These are phyloP conservation scores for Chaetodon trifasciatus DNA, from an alignment of 2,797 vertebrate genomes.

Conservation along the genomic window DNA sequence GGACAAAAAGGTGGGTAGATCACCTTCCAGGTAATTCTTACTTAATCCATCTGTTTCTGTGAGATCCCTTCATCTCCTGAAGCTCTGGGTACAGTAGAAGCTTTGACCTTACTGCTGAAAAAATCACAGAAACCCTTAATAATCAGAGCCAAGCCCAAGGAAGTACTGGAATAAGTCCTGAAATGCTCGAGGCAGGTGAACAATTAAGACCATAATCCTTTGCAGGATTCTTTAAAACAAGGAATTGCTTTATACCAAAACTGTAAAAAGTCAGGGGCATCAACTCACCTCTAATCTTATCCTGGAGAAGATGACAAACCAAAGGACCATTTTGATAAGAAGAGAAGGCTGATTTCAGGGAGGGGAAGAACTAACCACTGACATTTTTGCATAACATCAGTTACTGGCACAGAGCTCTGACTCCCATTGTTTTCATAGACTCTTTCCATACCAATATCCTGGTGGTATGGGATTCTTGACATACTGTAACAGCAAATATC, in stretches of 20 bases:
- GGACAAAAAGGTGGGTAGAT: not conserved
- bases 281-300: conserved; percentile 57
- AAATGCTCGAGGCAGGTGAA: conserved; percentile 54
- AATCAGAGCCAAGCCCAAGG: conserved; percentile 49
- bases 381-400: conserved; percentile 37
- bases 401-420: conserved; percentile 33
- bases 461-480: conserved; percentile 45
- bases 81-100: conserved; percentile 25
- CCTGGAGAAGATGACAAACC: conserved; percentile 44
- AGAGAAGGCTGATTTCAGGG: conserved; percentile 31
- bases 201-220: conserved; percentile 52
- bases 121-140: conserved; percentile 61
- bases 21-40: conserved; percentile 27
- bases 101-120: conserved; percentile 59
- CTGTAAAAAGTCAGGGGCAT: conserved; percentile 49
- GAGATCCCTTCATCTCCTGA: conserved; percentile 28
- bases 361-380: conserved; percentile 25
- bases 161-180: conserved; percentile 38
- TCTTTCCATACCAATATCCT: conserved; percentile 23
- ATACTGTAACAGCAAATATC: conserved; percentile 51
- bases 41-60: conserved; percentile 22
- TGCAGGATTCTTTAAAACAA: conserved; percentile 42
- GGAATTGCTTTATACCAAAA: conserved; percentile 42
- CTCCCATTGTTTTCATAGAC: conserved; percentile 20
- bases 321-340: conserved; percentile 37